A percentile compares a stretch with the other conserved stretches of the same genome.
Conservation (phyloP, 2,113 vertebrate species). For the Vidua macroura region DNA sequence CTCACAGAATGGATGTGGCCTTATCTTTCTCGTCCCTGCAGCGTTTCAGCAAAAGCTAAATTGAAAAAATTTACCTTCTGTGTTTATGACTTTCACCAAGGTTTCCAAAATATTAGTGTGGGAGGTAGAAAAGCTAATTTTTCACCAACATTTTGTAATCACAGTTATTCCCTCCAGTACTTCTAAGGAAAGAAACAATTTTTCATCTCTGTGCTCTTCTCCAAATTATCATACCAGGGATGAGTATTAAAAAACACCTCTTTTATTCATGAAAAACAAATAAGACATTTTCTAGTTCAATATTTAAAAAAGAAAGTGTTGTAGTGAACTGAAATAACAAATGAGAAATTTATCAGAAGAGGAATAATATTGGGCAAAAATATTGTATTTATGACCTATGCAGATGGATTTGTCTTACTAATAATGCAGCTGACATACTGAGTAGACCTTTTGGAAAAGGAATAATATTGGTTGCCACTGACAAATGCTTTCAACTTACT, state of each 20-base stretch:
- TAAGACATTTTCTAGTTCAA: conserved; percentile 12
- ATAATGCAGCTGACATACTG: neutral
- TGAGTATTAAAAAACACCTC: neutral
- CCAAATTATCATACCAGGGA: neutral
- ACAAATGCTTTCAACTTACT: neutral
- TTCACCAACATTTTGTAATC: conserved; percentile 32
- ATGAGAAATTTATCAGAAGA: neutral
- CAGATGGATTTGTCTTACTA: neutral
- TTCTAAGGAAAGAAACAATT: conserved; percentile 15
- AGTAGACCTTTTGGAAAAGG: neutral
- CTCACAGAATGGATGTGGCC: neutral
- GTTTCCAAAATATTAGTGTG: conserved; percentile 47
- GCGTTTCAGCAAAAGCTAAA: neutral
- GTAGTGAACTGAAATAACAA: neutral
- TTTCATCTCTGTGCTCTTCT: conserved; percentile 25
- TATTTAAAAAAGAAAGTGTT: neutral
- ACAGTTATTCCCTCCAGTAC: conserved; percentile 41
- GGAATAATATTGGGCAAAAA: neutral
- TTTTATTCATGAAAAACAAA: conserved; percentile 10
- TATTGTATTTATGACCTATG: neutral
- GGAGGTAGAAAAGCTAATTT: conserved; percentile 39
- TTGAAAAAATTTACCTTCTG: neutral
- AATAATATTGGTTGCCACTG: neutral
- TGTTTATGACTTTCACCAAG: conserved; percentile 40
- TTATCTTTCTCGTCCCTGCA: neutral